A percentile compares a stretch with the other conserved stretches of the same genome.
These are phyloP conservation scores for Malurus elegans DNA, from an alignment of 2,113 vertebrate genomes.

Conservation along the genomic window DNA sequence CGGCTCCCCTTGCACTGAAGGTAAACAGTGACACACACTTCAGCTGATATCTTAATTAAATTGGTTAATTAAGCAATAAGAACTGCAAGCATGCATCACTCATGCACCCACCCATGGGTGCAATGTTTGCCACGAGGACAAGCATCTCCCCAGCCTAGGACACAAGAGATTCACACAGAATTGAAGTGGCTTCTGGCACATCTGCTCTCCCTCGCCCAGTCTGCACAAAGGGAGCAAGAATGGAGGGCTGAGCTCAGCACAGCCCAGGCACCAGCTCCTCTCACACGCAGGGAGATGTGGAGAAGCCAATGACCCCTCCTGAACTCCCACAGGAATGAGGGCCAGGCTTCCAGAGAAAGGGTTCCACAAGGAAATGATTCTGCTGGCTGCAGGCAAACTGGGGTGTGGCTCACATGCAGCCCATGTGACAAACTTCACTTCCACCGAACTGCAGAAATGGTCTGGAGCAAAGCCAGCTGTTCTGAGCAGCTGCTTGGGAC, in stretches of 20 bases:
- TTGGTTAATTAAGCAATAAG: neutral
- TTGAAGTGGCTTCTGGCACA: neutral
- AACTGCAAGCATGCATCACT: neutral
- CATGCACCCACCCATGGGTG: neutral
- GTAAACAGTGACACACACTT: neutral
- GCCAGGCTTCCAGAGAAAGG: neutral
- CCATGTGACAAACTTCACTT: neutral
- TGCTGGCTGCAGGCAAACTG: neutral
- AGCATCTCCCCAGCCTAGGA: neutral
- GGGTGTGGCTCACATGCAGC: neutral
- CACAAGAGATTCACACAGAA: neutral
- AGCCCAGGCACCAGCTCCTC: neutral
- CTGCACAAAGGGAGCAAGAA: neutral
- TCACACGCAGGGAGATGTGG: rapidly evolving
- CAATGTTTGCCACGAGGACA: neutral
- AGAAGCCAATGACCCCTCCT: neutral
- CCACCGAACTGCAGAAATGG: neutral
- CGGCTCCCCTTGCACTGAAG: neutral
- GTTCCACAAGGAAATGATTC: neutral
- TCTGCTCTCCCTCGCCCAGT: neutral
- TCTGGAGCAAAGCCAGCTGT: neutral
- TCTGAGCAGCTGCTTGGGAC: neutral
- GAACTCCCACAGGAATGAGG: neutral
- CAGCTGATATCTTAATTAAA: neutral
- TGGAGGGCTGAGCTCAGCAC: neutral